These are phyloP conservation scores for Anoura caudifer DNA, from an alignment of 2,113 vertebrate species.

Conservation along the genomic window DNA sequence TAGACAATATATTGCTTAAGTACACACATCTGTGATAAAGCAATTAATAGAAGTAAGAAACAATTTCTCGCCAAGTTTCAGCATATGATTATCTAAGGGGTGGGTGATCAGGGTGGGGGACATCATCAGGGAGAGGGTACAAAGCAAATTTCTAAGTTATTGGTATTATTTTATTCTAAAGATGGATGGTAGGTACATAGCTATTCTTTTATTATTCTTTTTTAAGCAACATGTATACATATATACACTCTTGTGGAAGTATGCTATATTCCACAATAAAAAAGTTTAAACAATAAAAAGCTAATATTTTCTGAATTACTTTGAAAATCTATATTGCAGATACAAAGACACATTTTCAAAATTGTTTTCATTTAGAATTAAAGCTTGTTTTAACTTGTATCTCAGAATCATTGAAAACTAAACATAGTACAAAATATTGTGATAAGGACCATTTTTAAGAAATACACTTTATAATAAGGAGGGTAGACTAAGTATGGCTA, in stretches of 20 bases:
- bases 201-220: background rate
- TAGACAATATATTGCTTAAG: background rate
- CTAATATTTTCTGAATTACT: slow-evolving; percentile 11
- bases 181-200: background rate
- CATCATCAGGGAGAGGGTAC: background rate
- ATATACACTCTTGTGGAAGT: background rate
- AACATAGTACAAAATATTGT: slow-evolving; percentile 61
- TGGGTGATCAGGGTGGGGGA: background rate
- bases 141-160: background rate
- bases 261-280: background rate
- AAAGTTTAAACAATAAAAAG: slow-evolving; percentile 16
- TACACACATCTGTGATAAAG: background rate
- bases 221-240: background rate
- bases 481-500: background rate
- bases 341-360: background rate
- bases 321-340: slow-evolving; percentile 40
- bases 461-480: background rate
- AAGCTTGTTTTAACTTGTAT: slow-evolving; percentile 63
- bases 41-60: background rate
- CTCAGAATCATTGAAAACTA: slow-evolving; percentile 65
- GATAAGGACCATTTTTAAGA: slow-evolving; percentile 56
- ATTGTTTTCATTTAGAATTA: slow-evolving; percentile 53
- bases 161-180: background rate
- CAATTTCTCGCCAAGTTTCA: background rate
- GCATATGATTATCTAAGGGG: background rate